A percentile compares a stretch with the other conserved stretches of the same genome.
phyloP scores from a whole-genome alignment of 1,140 invertebrate genomes.

The Atta texana region DNA sequence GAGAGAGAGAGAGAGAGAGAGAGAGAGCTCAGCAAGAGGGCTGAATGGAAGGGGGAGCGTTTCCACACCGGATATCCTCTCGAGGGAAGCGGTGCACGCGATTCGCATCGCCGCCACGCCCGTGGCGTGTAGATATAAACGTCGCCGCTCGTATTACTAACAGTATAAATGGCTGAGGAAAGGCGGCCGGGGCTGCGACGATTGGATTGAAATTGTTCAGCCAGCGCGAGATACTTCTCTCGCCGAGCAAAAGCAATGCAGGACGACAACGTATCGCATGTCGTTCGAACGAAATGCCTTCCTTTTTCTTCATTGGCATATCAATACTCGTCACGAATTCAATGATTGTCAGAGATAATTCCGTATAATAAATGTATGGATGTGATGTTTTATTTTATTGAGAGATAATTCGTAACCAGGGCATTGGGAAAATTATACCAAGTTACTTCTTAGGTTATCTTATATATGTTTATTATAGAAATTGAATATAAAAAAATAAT shows the following conservation, averaged over 20 bases:
- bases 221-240: constrained; percentile 37
- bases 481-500: too few species aligned
- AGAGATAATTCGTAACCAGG: not conserved
- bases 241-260: constrained; percentile 1
- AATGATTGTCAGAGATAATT: not conserved
- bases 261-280: not conserved
- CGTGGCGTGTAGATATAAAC: constrained; percentile 61
- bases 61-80: constrained; percentile 85
- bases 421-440: too few species aligned
- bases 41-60: constrained; percentile 81
- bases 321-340: not conserved
- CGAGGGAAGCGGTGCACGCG: constrained; percentile 81
- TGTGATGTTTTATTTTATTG: not conserved
- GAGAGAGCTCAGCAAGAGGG: constrained; percentile 21
- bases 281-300: not conserved
- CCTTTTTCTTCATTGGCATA: not conserved
- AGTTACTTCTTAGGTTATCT: too few species aligned
- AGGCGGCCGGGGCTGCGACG: not conserved
- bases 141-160: constrained; percentile 56
- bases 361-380: not conserved
- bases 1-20: not conserved
- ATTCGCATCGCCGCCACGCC: constrained; percentile 77
- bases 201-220: constrained; percentile 53
- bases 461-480: too few species aligned
- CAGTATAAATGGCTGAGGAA: constrained; percentile 57